Conservation (phyloP, 2,888 invertebrate genomes). For the Eudasyphora cyanicolor region DNA sequence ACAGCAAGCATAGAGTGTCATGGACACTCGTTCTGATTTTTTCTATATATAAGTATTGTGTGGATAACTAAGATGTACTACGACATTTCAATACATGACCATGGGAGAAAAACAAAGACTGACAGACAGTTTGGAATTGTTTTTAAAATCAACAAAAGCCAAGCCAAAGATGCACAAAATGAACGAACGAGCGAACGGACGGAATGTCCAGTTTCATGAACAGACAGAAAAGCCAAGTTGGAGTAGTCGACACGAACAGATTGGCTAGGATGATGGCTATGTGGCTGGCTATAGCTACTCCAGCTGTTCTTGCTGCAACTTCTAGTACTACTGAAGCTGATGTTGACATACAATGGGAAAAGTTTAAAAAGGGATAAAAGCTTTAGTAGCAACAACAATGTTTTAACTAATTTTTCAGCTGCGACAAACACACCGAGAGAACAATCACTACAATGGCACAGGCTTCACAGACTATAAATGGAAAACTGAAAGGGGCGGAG, state of each 20-base stretch:
- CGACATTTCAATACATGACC: neutral
- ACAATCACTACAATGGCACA: neutral
- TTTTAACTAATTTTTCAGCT: slow-evolving; percentile 29
- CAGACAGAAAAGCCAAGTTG: neutral
- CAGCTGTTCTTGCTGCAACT: neutral
- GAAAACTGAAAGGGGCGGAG: neutral
- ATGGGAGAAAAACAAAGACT: neutral
- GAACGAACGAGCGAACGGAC: neutral
- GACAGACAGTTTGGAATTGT: slow-evolving; percentile 15
- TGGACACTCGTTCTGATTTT: slow-evolving; percentile 15
- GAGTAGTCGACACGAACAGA: neutral
- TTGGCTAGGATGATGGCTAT: neutral
- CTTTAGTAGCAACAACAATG: slow-evolving; percentile 12
- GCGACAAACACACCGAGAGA: neutral
- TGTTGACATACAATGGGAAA: neutral
- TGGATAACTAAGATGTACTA: neutral
- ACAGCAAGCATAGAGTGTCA: slow-evolving; percentile 4
- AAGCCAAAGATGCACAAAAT: neutral
- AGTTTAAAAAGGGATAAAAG: slow-evolving; percentile 21
- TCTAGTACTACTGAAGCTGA: neutral
- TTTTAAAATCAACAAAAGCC: slow-evolving; percentile 15
- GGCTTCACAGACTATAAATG: no score
- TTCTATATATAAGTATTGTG: no score
- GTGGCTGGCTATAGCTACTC: neutral
- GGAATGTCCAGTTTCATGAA: neutral